phyloP scores from a whole-genome alignment of 1,140 invertebrate genomes.

The Saccostrea cuccullata region DNA sequence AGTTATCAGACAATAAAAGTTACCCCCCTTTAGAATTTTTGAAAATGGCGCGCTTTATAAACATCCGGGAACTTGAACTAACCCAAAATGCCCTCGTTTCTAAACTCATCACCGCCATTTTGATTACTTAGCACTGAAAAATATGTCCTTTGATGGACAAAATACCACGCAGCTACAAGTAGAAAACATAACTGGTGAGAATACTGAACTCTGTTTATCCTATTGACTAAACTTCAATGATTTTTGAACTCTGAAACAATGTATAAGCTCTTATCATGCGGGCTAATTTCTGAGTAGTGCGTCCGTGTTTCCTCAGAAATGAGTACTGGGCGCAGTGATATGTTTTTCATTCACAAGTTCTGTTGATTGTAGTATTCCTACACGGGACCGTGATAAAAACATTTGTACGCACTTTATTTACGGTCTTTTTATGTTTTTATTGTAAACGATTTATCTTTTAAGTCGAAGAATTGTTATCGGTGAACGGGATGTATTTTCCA shows the following conservation, averaged over 20 bases:
- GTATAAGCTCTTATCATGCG: constrained; percentile 27
- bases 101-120: constrained; percentile 70
- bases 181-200: constrained; percentile 72
- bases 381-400: constrained; percentile 57
- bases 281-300: constrained; percentile 62
- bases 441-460: not conserved
- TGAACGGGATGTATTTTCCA: not conserved
- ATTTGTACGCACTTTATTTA: not conserved
- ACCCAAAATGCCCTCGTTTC: constrained; percentile 20
- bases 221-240: constrained; percentile 7
- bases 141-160: constrained; percentile 71
- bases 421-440: no score
- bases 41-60: not conserved
- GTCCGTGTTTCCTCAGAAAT: constrained; percentile 54
- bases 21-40: not conserved
- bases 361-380: constrained; percentile 64
- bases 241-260: not conserved
- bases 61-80: not conserved
- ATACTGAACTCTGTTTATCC: not conserved
- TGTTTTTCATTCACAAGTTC: constrained; percentile 57
- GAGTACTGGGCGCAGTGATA: constrained; percentile 68
- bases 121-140: constrained; percentile 67
- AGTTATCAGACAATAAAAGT: not conserved
- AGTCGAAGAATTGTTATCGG: not conserved
- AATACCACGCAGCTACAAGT: constrained; percentile 71